These are phyloP conservation scores for Eurosta solidaginis DNA, from an alignment of 1,140 invertebrate genomes.

Conservation along the genomic window DNA sequence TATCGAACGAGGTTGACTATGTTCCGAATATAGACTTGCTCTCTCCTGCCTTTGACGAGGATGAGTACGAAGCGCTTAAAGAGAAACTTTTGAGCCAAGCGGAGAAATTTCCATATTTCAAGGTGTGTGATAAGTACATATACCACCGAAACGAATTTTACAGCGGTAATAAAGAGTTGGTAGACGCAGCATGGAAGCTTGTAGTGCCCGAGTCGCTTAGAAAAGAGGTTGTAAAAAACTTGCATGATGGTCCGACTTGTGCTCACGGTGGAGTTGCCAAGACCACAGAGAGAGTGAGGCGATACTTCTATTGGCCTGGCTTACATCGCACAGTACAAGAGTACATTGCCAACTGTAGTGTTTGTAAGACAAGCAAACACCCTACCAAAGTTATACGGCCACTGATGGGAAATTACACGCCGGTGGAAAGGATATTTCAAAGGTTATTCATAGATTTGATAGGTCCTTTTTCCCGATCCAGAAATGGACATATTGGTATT, in stretches of 20 bases:
- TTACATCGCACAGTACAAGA: no score
- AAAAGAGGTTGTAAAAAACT: not conserved
- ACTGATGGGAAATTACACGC: not conserved
- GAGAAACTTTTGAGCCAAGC: not conserved
- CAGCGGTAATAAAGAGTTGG: not conserved
- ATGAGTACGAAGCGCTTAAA: not conserved
- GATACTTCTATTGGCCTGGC: no score
- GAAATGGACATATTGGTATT: not conserved
- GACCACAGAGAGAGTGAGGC: no score
- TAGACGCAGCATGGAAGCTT: not conserved
- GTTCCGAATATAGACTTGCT: not conserved
- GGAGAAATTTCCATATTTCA: constrained; percentile 17
- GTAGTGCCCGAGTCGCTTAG: not conserved
- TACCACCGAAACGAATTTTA: no score
- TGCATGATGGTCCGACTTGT: no score
- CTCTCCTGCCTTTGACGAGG: no score
- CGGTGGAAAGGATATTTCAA: not conserved
- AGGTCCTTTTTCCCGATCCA: constrained; percentile 15
- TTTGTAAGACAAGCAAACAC: no score
- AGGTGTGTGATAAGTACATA: not conserved
- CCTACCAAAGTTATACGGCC: no score
- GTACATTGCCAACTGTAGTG: no score
- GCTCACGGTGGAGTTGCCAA: no score
- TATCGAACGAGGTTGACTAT: not conserved
- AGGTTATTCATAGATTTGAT: not conserved